Percentiles rank a stretch among this genome's conserved stretches.
Conservation (phyloP, 2,888 invertebrate species). For the Orthonevra nobilis region DNA sequence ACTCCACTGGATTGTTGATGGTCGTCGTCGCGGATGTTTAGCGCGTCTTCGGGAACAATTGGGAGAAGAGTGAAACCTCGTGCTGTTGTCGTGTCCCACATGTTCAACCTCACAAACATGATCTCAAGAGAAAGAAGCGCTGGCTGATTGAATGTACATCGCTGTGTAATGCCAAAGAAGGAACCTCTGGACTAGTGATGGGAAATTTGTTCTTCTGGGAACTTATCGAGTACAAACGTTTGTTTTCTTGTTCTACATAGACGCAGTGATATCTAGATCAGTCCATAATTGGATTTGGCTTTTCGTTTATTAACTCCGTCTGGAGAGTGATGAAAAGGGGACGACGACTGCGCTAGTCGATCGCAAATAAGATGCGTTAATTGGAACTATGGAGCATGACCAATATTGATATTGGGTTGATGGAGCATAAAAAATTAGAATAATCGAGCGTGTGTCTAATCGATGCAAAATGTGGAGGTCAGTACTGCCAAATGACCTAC, state of each 20-base stretch:
- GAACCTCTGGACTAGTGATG: conserved; percentile 26
- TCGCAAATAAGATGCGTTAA: conserved; percentile 42
- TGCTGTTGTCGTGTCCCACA: conserved; percentile 47
- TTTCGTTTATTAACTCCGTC: background rate
- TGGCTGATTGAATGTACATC: background rate
- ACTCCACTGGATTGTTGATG: conserved; percentile 51
- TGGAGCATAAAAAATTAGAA: too few relatives aligned
- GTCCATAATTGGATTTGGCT: conserved; percentile 60
- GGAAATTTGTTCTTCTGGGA: conserved; percentile 26
- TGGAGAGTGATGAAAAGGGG: background rate
- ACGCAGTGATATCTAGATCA: conserved; percentile 50
- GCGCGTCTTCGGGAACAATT: conserved; percentile 41
- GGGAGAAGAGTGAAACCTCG: conserved; percentile 45
- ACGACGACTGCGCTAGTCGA: conserved; percentile 23
- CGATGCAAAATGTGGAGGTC: too few relatives aligned
- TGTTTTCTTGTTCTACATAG: conserved; percentile 59
- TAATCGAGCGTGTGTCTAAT: too few relatives aligned
- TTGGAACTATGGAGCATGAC: conserved; percentile 21
- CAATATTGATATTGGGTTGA: conserved; percentile 12
- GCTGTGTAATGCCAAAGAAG: conserved; percentile 14
- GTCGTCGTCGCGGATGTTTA: too few relatives aligned
- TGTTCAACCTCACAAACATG: conserved; percentile 47
- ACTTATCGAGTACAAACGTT: conserved; percentile 57
- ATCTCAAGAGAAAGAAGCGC: conserved; percentile 18
- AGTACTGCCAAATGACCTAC: too few relatives aligned